phyloP scores from a whole-genome alignment of 2,797 vertebrate genomes.

The Rhinophrynus dorsalis region DNA sequence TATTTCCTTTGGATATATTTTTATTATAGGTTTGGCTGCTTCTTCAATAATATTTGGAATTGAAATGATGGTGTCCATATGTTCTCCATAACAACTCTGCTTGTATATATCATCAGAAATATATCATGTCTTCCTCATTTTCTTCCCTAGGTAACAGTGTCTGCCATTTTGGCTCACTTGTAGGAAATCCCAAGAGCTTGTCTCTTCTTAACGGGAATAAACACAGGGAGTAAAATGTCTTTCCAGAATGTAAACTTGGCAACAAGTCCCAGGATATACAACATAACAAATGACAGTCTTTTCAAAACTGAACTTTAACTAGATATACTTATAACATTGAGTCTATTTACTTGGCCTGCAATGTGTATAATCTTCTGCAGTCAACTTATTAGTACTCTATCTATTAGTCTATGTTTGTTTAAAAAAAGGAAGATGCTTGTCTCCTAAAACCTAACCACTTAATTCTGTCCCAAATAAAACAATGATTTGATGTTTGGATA shows the following conservation, averaged over 20 bases:
- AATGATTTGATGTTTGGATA: conserved; percentile 30
- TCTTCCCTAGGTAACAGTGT: conserved; percentile 15
- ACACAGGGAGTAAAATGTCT: conserved; percentile 56
- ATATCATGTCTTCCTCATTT: conserved; percentile 35
- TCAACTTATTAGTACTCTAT: conserved; percentile 64
- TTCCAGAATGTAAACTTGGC: conserved; percentile 69
- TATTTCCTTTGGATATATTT: conserved; percentile 39
- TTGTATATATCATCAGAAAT: conserved; percentile 31
- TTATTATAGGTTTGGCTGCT: conserved; percentile 38
- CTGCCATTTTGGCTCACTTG: conserved; percentile 14
- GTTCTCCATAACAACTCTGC: conserved; percentile 31
- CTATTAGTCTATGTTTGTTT: conserved; percentile 68
- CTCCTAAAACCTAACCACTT: conserved; percentile 51
- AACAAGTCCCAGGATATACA: conserved; percentile 62
- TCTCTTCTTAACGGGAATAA: conserved; percentile 56
- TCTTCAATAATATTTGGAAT: conserved; percentile 41
- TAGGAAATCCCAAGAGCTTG: conserved; percentile 53
- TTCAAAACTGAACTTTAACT: conserved; percentile 62
- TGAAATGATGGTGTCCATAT: conserved; percentile 37
- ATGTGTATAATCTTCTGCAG: conserved; percentile 63
- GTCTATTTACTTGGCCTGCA: conserved; percentile 56
- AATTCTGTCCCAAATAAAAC: conserved; percentile 60
- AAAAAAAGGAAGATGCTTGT: conserved; percentile 62
- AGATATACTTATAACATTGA: conserved; percentile 56
- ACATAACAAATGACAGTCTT: conserved; percentile 65